These are phyloP conservation scores for Apis dorsata DNA, from an alignment of 1,140 invertebrate genomes.

Conservation along the genomic window DNA sequence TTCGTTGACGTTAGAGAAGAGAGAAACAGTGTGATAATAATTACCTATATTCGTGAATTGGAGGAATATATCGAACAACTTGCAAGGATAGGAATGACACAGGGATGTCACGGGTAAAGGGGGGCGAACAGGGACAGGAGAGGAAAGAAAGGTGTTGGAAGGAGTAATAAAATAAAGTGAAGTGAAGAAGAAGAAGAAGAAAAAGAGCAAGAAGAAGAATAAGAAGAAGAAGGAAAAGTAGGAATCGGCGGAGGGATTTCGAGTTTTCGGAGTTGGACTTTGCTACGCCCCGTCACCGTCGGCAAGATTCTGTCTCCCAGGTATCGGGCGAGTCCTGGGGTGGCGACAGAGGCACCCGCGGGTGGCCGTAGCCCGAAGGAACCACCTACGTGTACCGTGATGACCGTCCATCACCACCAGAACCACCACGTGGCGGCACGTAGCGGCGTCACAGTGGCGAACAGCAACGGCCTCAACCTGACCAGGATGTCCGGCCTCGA, in stretches of 20 bases:
- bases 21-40: no score
- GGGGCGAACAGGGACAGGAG: no score
- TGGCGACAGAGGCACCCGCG: conserved; percentile 74
- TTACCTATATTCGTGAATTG: no score
- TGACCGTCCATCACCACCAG: conserved; percentile 80
- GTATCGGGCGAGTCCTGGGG: conserved; percentile 75
- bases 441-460: conserved; percentile 75
- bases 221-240: background rate
- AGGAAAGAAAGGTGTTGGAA: no score
- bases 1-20: no score
- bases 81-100: no score
- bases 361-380: conserved; percentile 73
- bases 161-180: no score
- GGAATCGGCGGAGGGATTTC: background rate
- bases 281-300: conserved; percentile 53
- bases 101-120: no score
- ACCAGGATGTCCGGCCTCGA: conserved; percentile 76
- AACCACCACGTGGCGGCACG: conserved; percentile 78
- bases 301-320: conserved; percentile 79
- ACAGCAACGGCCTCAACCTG: conserved; percentile 74
- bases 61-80: no score
- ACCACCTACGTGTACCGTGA: conserved; percentile 71
- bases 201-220: no score
- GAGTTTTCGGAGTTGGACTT: background rate
- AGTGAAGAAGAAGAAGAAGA: no score